Evolutionary conservation across 2,797 vertebrate species (phyloP).

Genomic region (Aselliscus stoliczkanus): DNA sequence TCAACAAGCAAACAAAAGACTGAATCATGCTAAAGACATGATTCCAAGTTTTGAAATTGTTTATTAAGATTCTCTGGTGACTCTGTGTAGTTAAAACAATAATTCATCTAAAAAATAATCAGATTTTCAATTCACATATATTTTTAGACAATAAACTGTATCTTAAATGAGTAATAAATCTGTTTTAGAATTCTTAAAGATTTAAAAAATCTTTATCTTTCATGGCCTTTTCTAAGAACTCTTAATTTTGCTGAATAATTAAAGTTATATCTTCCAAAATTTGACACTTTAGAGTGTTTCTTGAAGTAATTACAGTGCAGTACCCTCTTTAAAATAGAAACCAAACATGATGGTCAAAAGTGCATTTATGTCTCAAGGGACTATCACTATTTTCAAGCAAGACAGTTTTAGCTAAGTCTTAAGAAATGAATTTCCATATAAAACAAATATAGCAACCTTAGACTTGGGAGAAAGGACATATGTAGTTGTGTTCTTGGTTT

Average conservation of each 20-base stretch:
- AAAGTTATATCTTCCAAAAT: neutral
- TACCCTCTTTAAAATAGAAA: neutral
- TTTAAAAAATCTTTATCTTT: neutral
- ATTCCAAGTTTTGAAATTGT: conserved; percentile 26
- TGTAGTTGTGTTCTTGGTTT: neutral
- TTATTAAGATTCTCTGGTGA: neutral
- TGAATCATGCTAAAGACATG: neutral
- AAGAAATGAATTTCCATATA: neutral
- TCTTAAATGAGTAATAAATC: neutral
- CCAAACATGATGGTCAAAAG: neutral
- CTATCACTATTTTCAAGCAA: neutral
- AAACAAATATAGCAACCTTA: neutral
- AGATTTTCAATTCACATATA: neutral
- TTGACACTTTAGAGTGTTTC: neutral
- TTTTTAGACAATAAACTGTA: neutral
- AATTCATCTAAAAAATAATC: neutral
- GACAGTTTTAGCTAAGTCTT: neutral
- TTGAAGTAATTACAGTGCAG: neutral
- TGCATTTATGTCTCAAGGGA: neutral
- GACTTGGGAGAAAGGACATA: neutral
- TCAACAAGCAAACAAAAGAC: conserved; percentile 21
- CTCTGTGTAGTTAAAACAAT: neutral
- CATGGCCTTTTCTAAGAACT: neutral
- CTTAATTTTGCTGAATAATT: neutral
- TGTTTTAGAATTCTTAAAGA: neutral